Evolutionary conservation across 2,888 invertebrate species (phyloP).

Genomic region (Dione vanillae): DNA sequence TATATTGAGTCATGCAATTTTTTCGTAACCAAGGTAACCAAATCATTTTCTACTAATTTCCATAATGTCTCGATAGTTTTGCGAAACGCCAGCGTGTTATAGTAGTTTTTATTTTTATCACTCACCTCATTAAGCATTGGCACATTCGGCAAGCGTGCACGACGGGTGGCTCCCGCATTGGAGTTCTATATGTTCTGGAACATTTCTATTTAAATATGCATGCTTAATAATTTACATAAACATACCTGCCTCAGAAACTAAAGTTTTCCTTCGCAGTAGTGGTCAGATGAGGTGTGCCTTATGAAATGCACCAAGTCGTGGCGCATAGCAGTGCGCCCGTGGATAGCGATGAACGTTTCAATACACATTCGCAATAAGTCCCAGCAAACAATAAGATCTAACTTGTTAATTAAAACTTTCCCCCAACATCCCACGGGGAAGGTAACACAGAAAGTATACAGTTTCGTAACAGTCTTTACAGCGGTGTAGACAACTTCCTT

Average conservation of each 20-base stretch:
- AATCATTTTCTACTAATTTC: background rate
- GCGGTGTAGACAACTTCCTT: constrained; percentile 14
- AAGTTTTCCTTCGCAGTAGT: constrained; percentile 88
- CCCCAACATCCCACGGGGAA: constrained; percentile 78
- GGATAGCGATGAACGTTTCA: constrained; percentile 83
- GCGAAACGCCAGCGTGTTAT: constrained; percentile 13
- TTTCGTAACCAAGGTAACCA: background rate
- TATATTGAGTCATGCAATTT: background rate
- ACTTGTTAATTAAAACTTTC: constrained; percentile 73
- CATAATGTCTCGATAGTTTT: constrained; percentile 6
- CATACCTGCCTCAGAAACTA: constrained; percentile 57
- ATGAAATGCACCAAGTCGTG: constrained; percentile 89
- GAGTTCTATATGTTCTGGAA: constrained; percentile 10
- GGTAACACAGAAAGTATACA: constrained; percentile 70
- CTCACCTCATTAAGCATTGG: constrained; percentile 28
- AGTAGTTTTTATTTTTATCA: constrained; percentile 27
- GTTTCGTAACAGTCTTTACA: constrained; percentile 59
- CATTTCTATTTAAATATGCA: background rate
- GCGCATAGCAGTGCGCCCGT: constrained; percentile 90
- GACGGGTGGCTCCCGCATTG: constrained; percentile 1
- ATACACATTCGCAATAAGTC: constrained; percentile 84
- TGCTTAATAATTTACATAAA: constrained; percentile 1
- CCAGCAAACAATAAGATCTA: constrained; percentile 68
- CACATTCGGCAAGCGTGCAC: constrained; percentile 14
- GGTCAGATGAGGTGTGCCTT: constrained; percentile 91